phyloP scores from a whole-genome alignment of 2,797 vertebrate genomes.

The Lophius americanus region DNA sequence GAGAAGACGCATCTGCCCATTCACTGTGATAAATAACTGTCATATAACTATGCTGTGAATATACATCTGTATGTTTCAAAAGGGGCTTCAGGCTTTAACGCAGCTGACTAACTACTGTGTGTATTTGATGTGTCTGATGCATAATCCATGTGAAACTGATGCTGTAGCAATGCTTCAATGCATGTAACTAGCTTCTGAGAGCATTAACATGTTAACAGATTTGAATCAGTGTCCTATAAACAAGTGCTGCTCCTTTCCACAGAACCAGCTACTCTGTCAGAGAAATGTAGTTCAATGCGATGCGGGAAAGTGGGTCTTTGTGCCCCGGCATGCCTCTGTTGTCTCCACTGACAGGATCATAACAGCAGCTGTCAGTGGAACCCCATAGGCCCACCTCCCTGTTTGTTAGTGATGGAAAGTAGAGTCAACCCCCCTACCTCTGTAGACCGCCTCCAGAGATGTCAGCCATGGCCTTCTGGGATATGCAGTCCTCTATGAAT shows the following conservation, averaged over 20 bases:
- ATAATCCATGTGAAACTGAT: slow-evolving; percentile 26
- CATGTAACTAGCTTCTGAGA: slow-evolving; percentile 51
- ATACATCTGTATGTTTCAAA: slow-evolving; percentile 19
- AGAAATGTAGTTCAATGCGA: slow-evolving; percentile 28
- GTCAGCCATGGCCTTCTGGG: slow-evolving; percentile 63
- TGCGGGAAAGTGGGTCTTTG: slow-evolving; percentile 30
- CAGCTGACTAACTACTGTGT: slow-evolving; percentile 48
- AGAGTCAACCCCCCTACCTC: slow-evolving; percentile 12
- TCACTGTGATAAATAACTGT: slow-evolving; percentile 8
- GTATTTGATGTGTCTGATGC: slow-evolving; percentile 24
- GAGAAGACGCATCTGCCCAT: slow-evolving; percentile 11
- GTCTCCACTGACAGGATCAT: slow-evolving; percentile 67
- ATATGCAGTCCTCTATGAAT: slow-evolving; percentile 66
- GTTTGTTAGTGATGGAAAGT: slow-evolving; percentile 48
- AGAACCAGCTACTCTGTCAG: slow-evolving; percentile 15
- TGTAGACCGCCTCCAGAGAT: slow-evolving; percentile 26
- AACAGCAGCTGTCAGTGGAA: slow-evolving; percentile 66
- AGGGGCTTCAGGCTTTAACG: neutral
- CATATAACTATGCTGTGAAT: slow-evolving; percentile 3
- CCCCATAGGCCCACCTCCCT: slow-evolving; percentile 35
- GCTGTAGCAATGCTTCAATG: slow-evolving; percentile 34
- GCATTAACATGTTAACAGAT: slow-evolving; percentile 37
- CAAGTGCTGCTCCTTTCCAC: slow-evolving; percentile 62
- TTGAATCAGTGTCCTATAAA: slow-evolving; percentile 31
- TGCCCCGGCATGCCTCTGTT: slow-evolving; percentile 40